phyloP scores from a whole-genome alignment of 2,797 vertebrate genomes.

The Danio tinwini region DNA sequence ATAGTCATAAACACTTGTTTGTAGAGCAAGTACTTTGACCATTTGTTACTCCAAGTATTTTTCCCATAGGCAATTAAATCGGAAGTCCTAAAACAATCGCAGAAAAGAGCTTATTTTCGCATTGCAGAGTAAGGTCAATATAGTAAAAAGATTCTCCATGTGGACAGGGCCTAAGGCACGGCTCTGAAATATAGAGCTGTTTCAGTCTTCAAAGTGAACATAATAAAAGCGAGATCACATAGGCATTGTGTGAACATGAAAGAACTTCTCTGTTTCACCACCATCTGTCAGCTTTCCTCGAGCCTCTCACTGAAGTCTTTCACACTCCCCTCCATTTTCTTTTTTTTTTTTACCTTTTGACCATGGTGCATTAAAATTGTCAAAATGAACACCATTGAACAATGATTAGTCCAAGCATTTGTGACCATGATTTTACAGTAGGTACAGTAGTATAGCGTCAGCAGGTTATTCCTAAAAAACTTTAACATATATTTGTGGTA shows the following conservation, averaged over 20 bases:
- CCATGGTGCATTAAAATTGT: background rate
- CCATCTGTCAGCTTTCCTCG: slow-evolving; percentile 47
- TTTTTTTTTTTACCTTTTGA: slow-evolving; percentile 7
- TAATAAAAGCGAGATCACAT: slow-evolving; percentile 41
- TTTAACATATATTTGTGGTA: background rate
- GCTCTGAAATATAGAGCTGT: slow-evolving; percentile 28
- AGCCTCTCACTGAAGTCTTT: slow-evolving; percentile 25
- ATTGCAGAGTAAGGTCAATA: too few species aligned
- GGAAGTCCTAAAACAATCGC: too few species aligned
- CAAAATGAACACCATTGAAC: background rate
- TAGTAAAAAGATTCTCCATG: too few species aligned
- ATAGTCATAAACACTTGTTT: too few species aligned
- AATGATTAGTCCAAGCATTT: background rate
- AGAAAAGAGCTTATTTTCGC: too few species aligned
- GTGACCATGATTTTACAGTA: background rate
- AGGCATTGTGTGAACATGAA: slow-evolving; percentile 41
- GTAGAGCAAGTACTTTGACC: too few species aligned
- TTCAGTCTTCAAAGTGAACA: slow-evolving; percentile 52
- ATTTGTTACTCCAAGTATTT: too few species aligned
- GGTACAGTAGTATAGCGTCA: background rate
- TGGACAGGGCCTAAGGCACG: background rate
- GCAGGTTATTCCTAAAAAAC: background rate
- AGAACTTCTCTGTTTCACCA: slow-evolving; percentile 30
- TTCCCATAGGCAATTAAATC: too few species aligned
- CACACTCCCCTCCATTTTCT: background rate